Percentiles rank a stretch among this genome's conserved stretches.
These are phyloP conservation scores for Atta cephalotes DNA, from an alignment of 1,140 invertebrate genomes.

Conservation along the genomic window DNA sequence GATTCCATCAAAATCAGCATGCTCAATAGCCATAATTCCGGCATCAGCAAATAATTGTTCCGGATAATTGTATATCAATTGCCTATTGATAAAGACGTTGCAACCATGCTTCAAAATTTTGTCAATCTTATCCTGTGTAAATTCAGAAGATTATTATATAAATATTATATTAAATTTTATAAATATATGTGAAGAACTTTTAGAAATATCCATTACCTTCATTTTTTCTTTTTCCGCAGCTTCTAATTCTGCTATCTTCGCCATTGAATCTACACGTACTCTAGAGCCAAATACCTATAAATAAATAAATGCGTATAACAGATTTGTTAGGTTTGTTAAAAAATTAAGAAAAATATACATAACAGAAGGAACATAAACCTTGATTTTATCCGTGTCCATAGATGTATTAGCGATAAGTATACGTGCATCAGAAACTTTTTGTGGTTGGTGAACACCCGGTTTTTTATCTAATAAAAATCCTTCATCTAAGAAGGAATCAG, in stretches of 20 bases:
- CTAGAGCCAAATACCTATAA: constrained; percentile 96
- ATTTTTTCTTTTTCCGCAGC: constrained; percentile 99
- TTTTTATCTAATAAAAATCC: constrained; percentile 99
- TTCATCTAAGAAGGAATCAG: constrained; percentile 99
- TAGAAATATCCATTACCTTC: constrained; percentile 88
- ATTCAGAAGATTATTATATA: no score
- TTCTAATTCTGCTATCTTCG: constrained; percentile 99
- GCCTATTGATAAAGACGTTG: constrained; percentile 99
- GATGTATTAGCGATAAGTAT: constrained; percentile 99
- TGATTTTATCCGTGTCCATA: constrained; percentile 99
- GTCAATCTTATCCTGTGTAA: constrained; percentile 94
- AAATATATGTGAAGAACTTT: background rate
- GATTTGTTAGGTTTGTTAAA: constrained; percentile 12
- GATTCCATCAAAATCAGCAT: constrained; percentile 99
- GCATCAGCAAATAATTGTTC: constrained; percentile 99
- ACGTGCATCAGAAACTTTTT: constrained; percentile 91
- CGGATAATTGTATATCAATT: constrained; percentile 99
- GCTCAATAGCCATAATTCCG: constrained; percentile 99
- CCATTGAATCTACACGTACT: constrained; percentile 98
- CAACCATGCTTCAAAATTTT: constrained; percentile 98
- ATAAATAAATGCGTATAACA: constrained; percentile 63
- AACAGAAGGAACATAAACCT: constrained; percentile 86
- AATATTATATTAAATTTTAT: background rate
- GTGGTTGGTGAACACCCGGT: constrained; percentile 95
- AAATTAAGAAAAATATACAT: constrained; percentile 18